Evolutionary conservation across 2,797 vertebrate genomes (phyloP).

Genomic region (Hydrophis major): DNA sequence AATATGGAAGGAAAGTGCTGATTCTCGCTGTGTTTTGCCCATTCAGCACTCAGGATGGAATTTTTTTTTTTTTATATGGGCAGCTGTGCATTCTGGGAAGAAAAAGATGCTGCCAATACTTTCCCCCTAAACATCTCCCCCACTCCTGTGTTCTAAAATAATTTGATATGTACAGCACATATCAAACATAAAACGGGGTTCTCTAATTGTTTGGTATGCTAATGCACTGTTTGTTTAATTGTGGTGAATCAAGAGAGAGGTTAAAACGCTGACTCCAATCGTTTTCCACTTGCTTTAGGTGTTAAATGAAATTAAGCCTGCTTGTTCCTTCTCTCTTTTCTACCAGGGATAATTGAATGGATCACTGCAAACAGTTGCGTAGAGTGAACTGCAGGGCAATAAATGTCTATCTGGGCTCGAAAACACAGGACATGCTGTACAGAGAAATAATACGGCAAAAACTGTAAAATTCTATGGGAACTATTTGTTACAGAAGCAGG

Average conservation of each 20-base stretch:
- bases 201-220: neutral
- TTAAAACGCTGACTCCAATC: neutral
- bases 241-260: neutral
- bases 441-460: neutral
- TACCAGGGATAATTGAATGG: neutral
- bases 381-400: neutral
- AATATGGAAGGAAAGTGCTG: neutral
- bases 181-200: neutral
- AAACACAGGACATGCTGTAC: neutral
- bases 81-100: neutral
- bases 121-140: neutral
- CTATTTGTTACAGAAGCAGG: slow-evolving; percentile 13
- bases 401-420: neutral
- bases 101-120: neutral
- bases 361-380: neutral
- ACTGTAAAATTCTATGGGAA: neutral
- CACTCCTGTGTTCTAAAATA: neutral
- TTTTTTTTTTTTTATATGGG: neutral
- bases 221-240: neutral
- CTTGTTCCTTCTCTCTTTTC: neutral
- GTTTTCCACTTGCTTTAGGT: neutral
- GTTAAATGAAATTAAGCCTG: neutral
- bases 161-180: neutral
- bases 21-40: neutral
- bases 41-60: neutral